phyloP scores from a whole-genome alignment of 2,888 invertebrate species.

The Atethmia centrago region DNA sequence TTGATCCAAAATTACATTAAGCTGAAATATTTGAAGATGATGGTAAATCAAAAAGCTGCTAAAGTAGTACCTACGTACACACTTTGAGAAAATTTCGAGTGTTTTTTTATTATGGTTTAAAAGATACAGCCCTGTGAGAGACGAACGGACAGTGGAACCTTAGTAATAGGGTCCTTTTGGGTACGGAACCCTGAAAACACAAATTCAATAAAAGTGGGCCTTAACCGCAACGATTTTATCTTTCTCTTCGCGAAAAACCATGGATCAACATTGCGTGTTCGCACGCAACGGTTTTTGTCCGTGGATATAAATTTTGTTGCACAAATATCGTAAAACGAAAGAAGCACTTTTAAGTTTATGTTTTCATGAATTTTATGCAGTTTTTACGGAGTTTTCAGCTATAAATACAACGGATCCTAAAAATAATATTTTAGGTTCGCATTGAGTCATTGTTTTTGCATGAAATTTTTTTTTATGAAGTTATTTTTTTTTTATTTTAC shows the following conservation, averaged over 20 bases:
- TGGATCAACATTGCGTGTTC: constrained; percentile 24
- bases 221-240: constrained; percentile 58
- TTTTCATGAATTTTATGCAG: constrained; percentile 31
- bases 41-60: constrained; percentile 87
- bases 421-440: background rate
- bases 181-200: constrained; percentile 26
- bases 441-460: background rate
- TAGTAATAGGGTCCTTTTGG: background rate
- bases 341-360: constrained; percentile 47
- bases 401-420: constrained; percentile 13
- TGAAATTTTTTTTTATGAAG: too few relatives aligned
- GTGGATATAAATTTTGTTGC: constrained; percentile 40
- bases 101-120: background rate
- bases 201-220: constrained; percentile 62
- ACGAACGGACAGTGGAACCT: background rate
- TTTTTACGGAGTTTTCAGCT: constrained; percentile 27
- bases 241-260: constrained; percentile 49
- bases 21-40: constrained; percentile 91
- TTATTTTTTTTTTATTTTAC: too few relatives aligned
- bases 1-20: constrained; percentile 93
- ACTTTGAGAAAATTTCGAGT: background rate
- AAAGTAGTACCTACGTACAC: background rate
- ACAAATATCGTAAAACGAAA: constrained; percentile 48
- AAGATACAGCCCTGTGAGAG: background rate
- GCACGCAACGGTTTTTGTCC: constrained; percentile 25